A percentile compares a stretch with the other conserved stretches of the same genome.
phyloP scores from a whole-genome alignment of 92 coral and sea anemone species.

The Ricordea florida region DNA sequence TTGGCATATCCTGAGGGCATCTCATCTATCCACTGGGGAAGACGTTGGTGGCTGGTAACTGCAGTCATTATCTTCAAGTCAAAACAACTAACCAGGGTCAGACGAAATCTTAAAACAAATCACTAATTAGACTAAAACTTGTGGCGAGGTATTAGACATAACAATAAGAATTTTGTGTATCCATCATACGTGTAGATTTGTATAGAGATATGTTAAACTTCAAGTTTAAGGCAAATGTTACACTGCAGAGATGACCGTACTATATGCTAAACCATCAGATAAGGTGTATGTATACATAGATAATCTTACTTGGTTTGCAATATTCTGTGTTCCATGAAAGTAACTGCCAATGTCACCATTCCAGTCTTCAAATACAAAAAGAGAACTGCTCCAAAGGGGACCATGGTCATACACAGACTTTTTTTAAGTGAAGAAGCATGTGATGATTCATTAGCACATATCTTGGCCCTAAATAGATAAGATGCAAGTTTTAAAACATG shows the following conservation, averaged over 20 bases:
- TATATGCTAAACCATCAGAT: neutral
- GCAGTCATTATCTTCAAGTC: slow-evolving; percentile 48
- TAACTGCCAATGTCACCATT: slow-evolving; percentile 62
- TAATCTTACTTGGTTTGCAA: slow-evolving; percentile 53
- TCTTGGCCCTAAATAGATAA: slow-evolving; percentile 26
- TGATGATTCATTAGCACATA: slow-evolving; percentile 65
- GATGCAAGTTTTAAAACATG: neutral
- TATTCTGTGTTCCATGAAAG: slow-evolving; percentile 70
- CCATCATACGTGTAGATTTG: too few relatives aligned
- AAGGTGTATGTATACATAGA: neutral
- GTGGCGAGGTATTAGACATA: too few relatives aligned
- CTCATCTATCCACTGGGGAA: slow-evolving; percentile 25
- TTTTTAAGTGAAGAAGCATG: slow-evolving; percentile 57
- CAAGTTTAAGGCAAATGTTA: neutral
- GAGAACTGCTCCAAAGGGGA: slow-evolving; percentile 63
- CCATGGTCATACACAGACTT: slow-evolving; percentile 57
- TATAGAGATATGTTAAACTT: too few relatives aligned
- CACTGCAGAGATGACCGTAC: neutral
- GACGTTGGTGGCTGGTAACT: slow-evolving; percentile 29
- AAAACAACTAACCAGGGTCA: neutral
- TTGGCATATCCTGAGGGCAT: slow-evolving; percentile 43
- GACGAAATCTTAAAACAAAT: too few relatives aligned
- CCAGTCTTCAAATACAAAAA: slow-evolving; percentile 70
- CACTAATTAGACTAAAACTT: too few relatives aligned
- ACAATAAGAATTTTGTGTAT: too few relatives aligned